Percentiles rank a stretch among this genome's conserved stretches.
These are phyloP conservation scores for Petrophora chlorosata DNA, from an alignment of 2,888 invertebrate genomes.

Conservation along the genomic window DNA sequence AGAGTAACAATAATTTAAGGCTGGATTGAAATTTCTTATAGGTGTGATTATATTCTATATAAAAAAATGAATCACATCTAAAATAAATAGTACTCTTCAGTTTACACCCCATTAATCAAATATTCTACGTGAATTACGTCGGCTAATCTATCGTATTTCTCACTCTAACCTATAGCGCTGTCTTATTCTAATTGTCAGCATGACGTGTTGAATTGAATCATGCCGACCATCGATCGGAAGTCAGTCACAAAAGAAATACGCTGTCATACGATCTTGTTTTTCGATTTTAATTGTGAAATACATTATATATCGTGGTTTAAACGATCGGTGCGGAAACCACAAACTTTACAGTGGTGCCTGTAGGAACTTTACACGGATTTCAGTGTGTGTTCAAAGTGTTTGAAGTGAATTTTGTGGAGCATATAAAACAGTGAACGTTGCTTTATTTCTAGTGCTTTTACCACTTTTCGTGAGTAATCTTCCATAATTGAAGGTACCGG, in stretches of 20 bases:
- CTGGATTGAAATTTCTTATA: too few species aligned
- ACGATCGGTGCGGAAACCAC: slow-evolving; percentile 34
- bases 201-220: slow-evolving; percentile 65
- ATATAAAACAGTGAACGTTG: slow-evolving; percentile 48
- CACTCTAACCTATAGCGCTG: slow-evolving; percentile 44
- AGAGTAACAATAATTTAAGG: too few species aligned
- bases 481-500: slow-evolving; percentile 64
- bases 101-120: too few species aligned
- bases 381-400: slow-evolving; percentile 44
- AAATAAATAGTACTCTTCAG: slow-evolving; percentile 1
- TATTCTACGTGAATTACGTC: not conserved
- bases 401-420: slow-evolving; percentile 37
- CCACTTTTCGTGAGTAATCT: slow-evolving; percentile 58
- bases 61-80: too few species aligned
- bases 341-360: slow-evolving; percentile 33
- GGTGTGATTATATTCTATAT: too few species aligned
- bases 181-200: slow-evolving; percentile 61
- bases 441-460: slow-evolving; percentile 60
- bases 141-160: slow-evolving; percentile 33
- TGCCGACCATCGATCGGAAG: slow-evolving; percentile 60
- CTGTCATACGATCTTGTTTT: slow-evolving; percentile 62
- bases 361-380: slow-evolving; percentile 41
- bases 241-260: slow-evolving; percentile 71
- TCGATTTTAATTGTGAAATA: slow-evolving; percentile 49
- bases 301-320: slow-evolving; percentile 46